Evolutionary conservation across 64 coral and sea anemone species (phyloP), one percentile per base, ranked within the genome.

Genomic region (Stylophora pistillata): DNA sequence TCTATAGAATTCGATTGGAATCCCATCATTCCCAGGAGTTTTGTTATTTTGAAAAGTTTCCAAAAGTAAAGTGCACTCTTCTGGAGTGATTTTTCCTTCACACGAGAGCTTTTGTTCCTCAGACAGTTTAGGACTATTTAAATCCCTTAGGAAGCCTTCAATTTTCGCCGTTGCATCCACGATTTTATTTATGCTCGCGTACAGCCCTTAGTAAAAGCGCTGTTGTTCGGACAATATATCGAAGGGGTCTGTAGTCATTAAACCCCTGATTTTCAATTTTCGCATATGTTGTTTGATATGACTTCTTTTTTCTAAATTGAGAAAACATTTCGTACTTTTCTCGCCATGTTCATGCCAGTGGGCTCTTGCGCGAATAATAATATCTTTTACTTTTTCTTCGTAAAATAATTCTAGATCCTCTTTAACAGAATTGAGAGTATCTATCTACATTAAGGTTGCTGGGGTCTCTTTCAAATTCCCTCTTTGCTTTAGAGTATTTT

Each of bases 1-100:
- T 71, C 9, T 71, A 70, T 91, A 91, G 63, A 86, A 92, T 78
- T 92, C 90, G 23, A 78, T 78, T 18, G 34, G 57, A 52, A 92
- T 58, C 37, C 90, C 90, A 76, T 92, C 82, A 56, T 70, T 64
- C n/a, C 76, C 76, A 64, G 74, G 61, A 41, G 41, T 30, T 73
- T 86, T 85, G 71, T 86, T 79, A 25, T 76, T 86, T 7, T 85
- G 11, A 85, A 85, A 85, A n/a, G 32, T 21, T 0, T 73, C 53
- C 1, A 90, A 10, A 72, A 70, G 30, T 2, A 0, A 0, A 27
- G 30, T 11, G 13, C 47, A 47, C 21, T 83, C 64, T 15, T 71
- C 55, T 1, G 18, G 56, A 20, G 89, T 73, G 57, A 57, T 73
- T 58, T 63, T 47, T 13, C 78, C 61, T 26, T 82, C 89, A 47